Percentiles rank a stretch among this genome's conserved stretches.
Evolutionary conservation across 2,888 invertebrate species (phyloP).

Genomic region (Allophyes oxyacanthae): DNA sequence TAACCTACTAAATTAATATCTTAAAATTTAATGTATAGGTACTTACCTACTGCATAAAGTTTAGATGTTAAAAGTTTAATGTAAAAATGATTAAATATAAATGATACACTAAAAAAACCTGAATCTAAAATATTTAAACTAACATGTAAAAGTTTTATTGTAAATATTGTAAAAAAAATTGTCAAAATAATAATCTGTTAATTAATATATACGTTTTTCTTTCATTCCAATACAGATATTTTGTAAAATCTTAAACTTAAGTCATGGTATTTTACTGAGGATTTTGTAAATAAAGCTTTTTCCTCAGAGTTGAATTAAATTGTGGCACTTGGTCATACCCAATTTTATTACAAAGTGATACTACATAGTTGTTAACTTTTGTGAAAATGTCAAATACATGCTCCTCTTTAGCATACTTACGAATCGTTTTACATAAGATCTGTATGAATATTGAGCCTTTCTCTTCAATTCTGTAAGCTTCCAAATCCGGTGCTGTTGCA

Average conservation of each 20-base stretch:
- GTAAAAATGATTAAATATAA: too few relatives aligned
- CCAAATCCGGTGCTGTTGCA: slow-evolving; percentile 83
- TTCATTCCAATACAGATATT: not conserved
- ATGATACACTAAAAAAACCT: too few relatives aligned
- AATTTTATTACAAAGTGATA: slow-evolving; percentile 62
- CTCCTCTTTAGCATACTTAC: slow-evolving; percentile 64
- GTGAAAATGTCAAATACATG: slow-evolving; percentile 80
- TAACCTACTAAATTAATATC: too few relatives aligned
- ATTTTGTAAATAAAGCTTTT: slow-evolving; percentile 76
- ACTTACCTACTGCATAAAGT: too few relatives aligned
- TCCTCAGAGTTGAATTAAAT: slow-evolving; percentile 74
- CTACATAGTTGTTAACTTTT: slow-evolving; percentile 73
- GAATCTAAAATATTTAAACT: too few relatives aligned
- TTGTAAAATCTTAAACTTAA: not conserved
- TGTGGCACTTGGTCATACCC: slow-evolving; percentile 75
- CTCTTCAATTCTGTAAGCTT: slow-evolving; percentile 75
- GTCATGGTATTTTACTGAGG: slow-evolving; percentile 22
- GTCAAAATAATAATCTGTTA: too few relatives aligned
- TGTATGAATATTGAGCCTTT: slow-evolving; percentile 83
- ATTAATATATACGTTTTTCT: too few relatives aligned
- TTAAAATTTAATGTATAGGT: too few relatives aligned
- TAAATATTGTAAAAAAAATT: too few relatives aligned
- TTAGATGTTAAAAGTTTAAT: too few relatives aligned
- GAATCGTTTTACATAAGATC: slow-evolving; percentile 70
- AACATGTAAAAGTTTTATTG: too few relatives aligned